A percentile compares a stretch with the other conserved stretches of the same genome.
phyloP scores from a whole-genome alignment of 1,140 invertebrate species.

The Thaumetopoea pityocampa region DNA sequence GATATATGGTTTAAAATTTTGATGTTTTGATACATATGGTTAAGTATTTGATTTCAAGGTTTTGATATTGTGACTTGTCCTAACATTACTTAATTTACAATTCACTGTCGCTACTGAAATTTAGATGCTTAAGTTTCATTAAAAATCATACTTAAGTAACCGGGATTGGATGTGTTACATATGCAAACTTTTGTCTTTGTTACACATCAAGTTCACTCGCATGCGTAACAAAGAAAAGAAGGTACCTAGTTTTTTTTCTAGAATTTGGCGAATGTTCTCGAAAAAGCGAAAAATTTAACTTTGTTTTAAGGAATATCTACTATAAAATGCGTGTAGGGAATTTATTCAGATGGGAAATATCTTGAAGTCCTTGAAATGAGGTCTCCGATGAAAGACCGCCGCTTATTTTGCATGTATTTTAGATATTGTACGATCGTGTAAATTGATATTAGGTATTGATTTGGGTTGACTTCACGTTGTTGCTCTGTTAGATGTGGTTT shows the following conservation, averaged over 20 bases:
- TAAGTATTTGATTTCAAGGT: slow-evolving; percentile 48
- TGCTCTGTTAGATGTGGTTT: too few species aligned
- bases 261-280: slow-evolving; percentile 1
- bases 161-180: slow-evolving; percentile 22
- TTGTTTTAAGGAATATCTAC: too few species aligned
- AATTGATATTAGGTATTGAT: too few species aligned
- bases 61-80: slow-evolving; percentile 62
- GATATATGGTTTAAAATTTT: too few species aligned
- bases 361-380: slow-evolving; percentile 11
- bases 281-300: too few species aligned
- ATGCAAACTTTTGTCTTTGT: background rate
- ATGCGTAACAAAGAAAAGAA: background rate
- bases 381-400: too few species aligned
- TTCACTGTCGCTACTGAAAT: slow-evolving; percentile 45
- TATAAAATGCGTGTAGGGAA: background rate
- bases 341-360: slow-evolving; percentile 1
- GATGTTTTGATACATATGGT: slow-evolving; percentile 47
- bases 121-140: slow-evolving; percentile 32
- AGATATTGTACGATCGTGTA: too few species aligned
- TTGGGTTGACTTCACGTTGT: too few species aligned
- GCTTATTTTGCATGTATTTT: too few species aligned
- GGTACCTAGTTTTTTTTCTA: background rate
- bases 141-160: slow-evolving; percentile 35
- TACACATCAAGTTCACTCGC: background rate
- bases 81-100: slow-evolving; percentile 49